phyloP scores from a whole-genome alignment of 1,140 invertebrate genomes.

The Diploscapter pachys region DNA sequence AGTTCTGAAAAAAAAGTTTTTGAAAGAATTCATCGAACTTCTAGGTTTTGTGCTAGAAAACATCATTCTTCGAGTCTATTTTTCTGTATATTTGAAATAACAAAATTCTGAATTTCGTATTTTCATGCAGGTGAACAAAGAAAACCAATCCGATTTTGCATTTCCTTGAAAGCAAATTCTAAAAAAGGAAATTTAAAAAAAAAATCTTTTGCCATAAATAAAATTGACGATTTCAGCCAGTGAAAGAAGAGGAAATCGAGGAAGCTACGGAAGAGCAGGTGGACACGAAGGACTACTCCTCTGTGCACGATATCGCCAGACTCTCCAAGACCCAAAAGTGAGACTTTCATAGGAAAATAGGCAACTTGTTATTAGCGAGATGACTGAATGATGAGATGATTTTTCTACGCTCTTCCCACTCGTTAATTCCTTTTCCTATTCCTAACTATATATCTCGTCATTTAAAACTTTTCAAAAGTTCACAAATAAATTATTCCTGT shows the following conservation, averaged over 20 bases:
- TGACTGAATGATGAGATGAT: too few species aligned
- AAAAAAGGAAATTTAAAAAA: not conserved
- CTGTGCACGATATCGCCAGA: slow-evolving; percentile 33
- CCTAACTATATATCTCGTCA: slow-evolving; percentile 31
- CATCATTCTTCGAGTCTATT: too few species aligned
- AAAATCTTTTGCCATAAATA: not conserved
- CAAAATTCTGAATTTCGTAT: too few species aligned
- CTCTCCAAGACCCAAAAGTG: slow-evolving; percentile 20
- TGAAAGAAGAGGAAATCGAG: slow-evolving; percentile 52
- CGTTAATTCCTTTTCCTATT: slow-evolving; percentile 6
- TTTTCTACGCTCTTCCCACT: too few species aligned
- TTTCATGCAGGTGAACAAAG: too few species aligned
- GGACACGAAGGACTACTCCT: slow-evolving; percentile 23
- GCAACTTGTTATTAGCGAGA: slow-evolving; percentile 38
- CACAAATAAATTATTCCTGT: slow-evolving; percentile 25
- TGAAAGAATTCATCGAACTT: too few species aligned
- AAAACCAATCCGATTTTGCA: too few species aligned
- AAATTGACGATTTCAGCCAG: slow-evolving; percentile 10
- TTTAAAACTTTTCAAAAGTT: slow-evolving; percentile 11
- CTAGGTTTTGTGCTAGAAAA: too few species aligned
- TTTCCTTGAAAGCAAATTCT: not conserved
- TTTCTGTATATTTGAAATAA: too few species aligned
- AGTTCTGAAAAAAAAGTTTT: not conserved
- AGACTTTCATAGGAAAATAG: slow-evolving; percentile 43
- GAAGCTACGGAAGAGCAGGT: slow-evolving; percentile 51